Conservation (phyloP, 2,888 invertebrate species). For the Aproaerema taeniolella region DNA sequence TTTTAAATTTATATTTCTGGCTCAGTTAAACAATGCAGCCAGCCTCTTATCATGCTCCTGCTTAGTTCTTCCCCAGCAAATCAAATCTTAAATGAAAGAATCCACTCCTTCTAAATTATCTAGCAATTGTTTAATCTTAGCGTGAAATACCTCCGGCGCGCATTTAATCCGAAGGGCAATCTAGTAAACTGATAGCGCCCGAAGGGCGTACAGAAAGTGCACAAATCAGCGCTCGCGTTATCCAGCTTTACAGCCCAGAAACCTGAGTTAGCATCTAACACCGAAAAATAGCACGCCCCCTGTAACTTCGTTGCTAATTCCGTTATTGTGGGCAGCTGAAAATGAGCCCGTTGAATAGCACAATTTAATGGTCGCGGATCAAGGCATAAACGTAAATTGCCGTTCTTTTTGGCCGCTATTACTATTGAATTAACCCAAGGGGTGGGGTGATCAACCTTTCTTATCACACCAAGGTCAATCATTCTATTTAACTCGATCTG, state of each 20-base stretch:
- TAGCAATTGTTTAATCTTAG: too few relatives aligned
- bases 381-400: constrained; percentile 8
- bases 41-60: neutral
- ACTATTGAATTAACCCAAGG: constrained; percentile 18
- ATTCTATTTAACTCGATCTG: constrained; percentile 12
- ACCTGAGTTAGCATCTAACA: constrained; percentile 22
- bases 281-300: constrained; percentile 10
- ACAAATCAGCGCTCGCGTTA: constrained; percentile 21
- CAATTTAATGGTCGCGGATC: constrained; percentile 12
- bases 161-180: constrained; percentile 15
- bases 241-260: constrained; percentile 23
- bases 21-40: neutral
- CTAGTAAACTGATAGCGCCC: constrained; percentile 17
- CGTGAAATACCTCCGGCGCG: too few relatives aligned
- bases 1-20: constrained; percentile 3
- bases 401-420: constrained; percentile 14
- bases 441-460: constrained; percentile 18
- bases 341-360: constrained; percentile 12
- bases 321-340: constrained; percentile 10
- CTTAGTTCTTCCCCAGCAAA: neutral
- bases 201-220: constrained; percentile 22
- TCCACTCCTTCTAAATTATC: constrained; percentile 9
- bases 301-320: constrained; percentile 7
- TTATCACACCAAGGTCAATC: constrained; percentile 13
- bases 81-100: constrained; percentile 1